phyloP scores from a whole-genome alignment of 1,140 invertebrate species.

The Megalonaias nervosa region DNA sequence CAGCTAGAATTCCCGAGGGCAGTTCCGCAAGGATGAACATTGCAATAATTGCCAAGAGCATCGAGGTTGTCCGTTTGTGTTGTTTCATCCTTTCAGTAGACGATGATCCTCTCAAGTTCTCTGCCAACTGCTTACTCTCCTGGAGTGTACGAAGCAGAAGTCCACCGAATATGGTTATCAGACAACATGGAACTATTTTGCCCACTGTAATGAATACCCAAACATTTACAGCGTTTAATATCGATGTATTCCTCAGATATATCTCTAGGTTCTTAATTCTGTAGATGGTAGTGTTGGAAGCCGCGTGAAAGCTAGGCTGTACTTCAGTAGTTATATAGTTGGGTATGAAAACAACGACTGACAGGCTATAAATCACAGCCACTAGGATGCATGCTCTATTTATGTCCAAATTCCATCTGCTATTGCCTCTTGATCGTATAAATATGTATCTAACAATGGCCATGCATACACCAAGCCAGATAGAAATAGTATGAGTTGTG shows the following conservation, averaged over 20 bases:
- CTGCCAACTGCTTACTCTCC: constrained; percentile 66
- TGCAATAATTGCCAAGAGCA: constrained; percentile 70
- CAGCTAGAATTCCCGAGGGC: constrained; percentile 75
- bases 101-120: constrained; percentile 53
- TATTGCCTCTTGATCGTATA: constrained; percentile 79
- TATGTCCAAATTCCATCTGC: constrained; percentile 86
- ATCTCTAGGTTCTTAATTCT: constrained; percentile 39
- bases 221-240: constrained; percentile 50
- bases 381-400: constrained; percentile 81
- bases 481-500: constrained; percentile 93
- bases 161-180: constrained; percentile 72
- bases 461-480: constrained; percentile 92
- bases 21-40: constrained; percentile 91
- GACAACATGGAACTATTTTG: constrained; percentile 72
- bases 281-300: constrained; percentile 33
- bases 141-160: constrained; percentile 71
- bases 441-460: constrained; percentile 83
- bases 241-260: constrained; percentile 34
- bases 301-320: background rate
- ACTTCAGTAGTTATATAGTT: constrained; percentile 76
- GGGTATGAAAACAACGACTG: constrained; percentile 83
- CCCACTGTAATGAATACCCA: constrained; percentile 64
- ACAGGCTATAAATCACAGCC: constrained; percentile 79
- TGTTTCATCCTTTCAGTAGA: constrained; percentile 76
- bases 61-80: constrained; percentile 78